Percentiles rank a stretch among this genome's conserved stretches.
Evolutionary conservation across 2,113 vertebrate genomes (phyloP).

Genomic region (Tenebrosternarchus preto): DNA sequence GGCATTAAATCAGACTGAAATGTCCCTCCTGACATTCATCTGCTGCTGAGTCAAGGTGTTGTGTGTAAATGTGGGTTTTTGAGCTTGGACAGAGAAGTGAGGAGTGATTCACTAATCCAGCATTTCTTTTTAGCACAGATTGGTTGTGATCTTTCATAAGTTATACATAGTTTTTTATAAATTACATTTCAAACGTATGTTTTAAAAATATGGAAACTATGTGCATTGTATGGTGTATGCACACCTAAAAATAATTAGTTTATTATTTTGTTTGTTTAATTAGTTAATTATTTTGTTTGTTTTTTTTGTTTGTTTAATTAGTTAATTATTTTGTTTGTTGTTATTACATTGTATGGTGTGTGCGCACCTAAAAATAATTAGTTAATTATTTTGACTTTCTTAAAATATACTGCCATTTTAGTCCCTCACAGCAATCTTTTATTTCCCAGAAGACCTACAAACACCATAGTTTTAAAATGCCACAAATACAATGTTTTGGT

Average conservation of each 20-base stretch:
- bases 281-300: too few relatives aligned
- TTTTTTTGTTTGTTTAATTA: too few relatives aligned
- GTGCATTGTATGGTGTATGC: too few relatives aligned
- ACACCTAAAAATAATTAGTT: too few relatives aligned
- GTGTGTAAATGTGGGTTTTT: neutral
- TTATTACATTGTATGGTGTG: too few relatives aligned
- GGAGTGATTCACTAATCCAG: neutral
- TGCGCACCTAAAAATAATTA: neutral
- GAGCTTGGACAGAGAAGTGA: too few relatives aligned
- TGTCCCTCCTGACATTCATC: neutral
- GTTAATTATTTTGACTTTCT: neutral
- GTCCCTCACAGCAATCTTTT: neutral
- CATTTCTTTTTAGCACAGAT: neutral
- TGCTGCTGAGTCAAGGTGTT: neutral
- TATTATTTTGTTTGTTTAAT: too few relatives aligned
- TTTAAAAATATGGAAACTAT: too few relatives aligned
- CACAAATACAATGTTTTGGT: neutral
- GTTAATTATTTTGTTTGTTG: too few relatives aligned
- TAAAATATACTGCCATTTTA: neutral
- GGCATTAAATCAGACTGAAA: conserved; percentile 11
- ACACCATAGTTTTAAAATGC: neutral
- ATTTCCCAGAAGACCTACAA: neutral
- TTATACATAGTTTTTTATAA: neutral
- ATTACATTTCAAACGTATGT: neutral
- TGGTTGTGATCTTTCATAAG: too few relatives aligned